Percentiles rank a stretch among this genome's conserved stretches.
phyloP scores from a whole-genome alignment of 2,113 vertebrate species.

The Siniperca chuatsi region DNA sequence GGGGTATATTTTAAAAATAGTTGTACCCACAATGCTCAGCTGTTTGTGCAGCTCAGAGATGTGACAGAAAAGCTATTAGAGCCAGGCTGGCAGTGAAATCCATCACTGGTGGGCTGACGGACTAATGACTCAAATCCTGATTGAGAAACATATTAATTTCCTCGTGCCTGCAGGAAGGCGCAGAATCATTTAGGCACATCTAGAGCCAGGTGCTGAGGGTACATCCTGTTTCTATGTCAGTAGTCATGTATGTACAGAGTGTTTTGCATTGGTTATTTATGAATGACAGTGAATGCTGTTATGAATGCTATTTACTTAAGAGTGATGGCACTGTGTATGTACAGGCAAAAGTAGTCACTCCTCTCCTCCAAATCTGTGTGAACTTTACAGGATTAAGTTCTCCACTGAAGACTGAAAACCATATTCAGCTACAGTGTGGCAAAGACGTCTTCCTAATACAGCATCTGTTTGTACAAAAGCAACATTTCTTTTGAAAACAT shows the following conservation, averaged over 20 bases:
- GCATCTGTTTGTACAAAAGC: neutral
- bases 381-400: neutral
- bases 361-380: neutral
- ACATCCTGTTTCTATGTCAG: neutral
- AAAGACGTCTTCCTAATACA: neutral
- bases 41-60: slow-evolving; percentile 23
- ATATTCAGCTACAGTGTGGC: slow-evolving; percentile 5
- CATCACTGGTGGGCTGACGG: slow-evolving; percentile 55
- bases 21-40: slow-evolving; percentile 7
- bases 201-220: neutral
- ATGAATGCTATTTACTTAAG: neutral
- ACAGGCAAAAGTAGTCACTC: neutral
- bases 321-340: neutral
- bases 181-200: slow-evolving; percentile 9
- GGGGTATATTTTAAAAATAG: slow-evolving; percentile 1
- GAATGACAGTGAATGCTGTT: neutral
- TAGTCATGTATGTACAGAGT: too few relatives aligned
- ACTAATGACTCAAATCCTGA: slow-evolving; percentile 60
- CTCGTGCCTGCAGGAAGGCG: slow-evolving; percentile 11
- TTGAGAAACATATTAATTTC: slow-evolving; percentile 57
- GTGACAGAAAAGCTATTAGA: slow-evolving; percentile 53
- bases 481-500: neutral
- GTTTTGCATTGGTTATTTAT: neutral
- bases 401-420: neutral
- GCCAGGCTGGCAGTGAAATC: slow-evolving; percentile 54